These are phyloP conservation scores for Brachionichthys hirsutus DNA, from an alignment of 2,113 vertebrate genomes.

Conservation along the genomic window DNA sequence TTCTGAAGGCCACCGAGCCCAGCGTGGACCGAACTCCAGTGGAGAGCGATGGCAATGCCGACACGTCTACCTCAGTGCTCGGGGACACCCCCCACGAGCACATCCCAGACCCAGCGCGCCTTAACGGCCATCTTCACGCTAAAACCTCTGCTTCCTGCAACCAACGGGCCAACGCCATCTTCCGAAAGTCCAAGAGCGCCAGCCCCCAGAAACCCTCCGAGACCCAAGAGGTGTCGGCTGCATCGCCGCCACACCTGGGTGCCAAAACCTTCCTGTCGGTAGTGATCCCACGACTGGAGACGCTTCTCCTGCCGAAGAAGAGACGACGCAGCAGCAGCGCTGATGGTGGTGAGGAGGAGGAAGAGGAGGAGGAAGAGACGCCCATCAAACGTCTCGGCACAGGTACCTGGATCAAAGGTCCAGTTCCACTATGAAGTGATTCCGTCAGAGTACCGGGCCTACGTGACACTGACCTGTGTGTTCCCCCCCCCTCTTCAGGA, in stretches of 20 bases:
- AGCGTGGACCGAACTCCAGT: slow-evolving; percentile 83
- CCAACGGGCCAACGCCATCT: slow-evolving; percentile 88
- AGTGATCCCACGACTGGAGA: slow-evolving; percentile 98
- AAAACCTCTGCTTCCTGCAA: slow-evolving; percentile 84
- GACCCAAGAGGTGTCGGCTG: slow-evolving; percentile 80
- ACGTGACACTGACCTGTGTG: too few relatives aligned
- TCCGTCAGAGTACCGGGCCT: neutral
- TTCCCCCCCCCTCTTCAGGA: slow-evolving; percentile 66
- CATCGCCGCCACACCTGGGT: slow-evolving; percentile 86
- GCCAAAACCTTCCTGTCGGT: slow-evolving; percentile 98
- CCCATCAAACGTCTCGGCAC: slow-evolving; percentile 92
- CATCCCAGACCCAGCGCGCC: slow-evolving; percentile 81
- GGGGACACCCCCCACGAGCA: slow-evolving; percentile 81
- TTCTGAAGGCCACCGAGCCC: slow-evolving; percentile 84
- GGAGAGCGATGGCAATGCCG: slow-evolving; percentile 85
- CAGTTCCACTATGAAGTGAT: too few relatives aligned
- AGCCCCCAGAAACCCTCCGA: slow-evolving; percentile 91
- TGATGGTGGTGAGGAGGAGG: slow-evolving; percentile 86
- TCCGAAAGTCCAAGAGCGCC: slow-evolving; percentile 94
- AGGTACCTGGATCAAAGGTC: too few relatives aligned
- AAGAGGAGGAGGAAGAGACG: slow-evolving; percentile 83
- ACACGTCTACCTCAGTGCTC: slow-evolving; percentile 86
- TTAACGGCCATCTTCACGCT: slow-evolving; percentile 77
- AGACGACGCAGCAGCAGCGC: slow-evolving; percentile 88
- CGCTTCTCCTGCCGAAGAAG: slow-evolving; percentile 94